A percentile compares a stretch with the other conserved stretches of the same genome.
Evolutionary conservation across 2,113 vertebrate genomes (phyloP).

Genomic region (Datnioides undecimradiatus): DNA sequence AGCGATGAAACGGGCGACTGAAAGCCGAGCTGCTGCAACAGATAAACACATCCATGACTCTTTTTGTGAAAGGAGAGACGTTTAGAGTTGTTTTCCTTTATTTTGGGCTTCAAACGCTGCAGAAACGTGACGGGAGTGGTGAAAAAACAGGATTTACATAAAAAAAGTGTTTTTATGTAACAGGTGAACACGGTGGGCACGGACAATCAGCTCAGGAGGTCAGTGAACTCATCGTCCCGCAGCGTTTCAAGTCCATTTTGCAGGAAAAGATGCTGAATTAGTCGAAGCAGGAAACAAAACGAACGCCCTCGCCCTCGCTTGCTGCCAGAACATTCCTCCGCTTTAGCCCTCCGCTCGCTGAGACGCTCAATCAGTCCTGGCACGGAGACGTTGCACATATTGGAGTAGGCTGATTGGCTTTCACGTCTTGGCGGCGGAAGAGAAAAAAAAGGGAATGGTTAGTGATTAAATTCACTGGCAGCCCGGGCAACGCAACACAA

Average conservation of each 20-base stretch:
- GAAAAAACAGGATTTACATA: too few species aligned
- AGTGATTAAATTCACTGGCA: conserved; percentile 83
- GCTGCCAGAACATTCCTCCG: conserved; percentile 68
- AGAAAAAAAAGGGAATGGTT: conserved; percentile 67
- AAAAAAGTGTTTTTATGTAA: conserved; percentile 4
- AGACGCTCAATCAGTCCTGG: conserved; percentile 73
- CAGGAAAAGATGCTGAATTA: conserved; percentile 64
- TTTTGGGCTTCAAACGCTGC: too few species aligned
- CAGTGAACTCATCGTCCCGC: conserved; percentile 22
- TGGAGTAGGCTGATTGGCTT: conserved; percentile 81
- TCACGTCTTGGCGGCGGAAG: conserved; percentile 66
- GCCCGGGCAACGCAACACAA: conserved; percentile 38
- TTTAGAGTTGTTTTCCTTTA: too few species aligned
- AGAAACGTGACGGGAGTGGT: too few species aligned
- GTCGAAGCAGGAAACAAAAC: conserved; percentile 61
- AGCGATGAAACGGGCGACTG: neutral
- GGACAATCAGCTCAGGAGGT: conserved; percentile 7
- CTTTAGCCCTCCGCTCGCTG: conserved; percentile 51
- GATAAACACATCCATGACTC: too few species aligned
- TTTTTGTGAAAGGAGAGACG: neutral
- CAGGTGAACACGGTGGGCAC: conserved; percentile 28
- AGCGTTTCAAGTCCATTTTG: conserved; percentile 46
- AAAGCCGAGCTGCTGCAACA: too few species aligned
- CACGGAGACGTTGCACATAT: conserved; percentile 69
- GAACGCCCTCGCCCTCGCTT: conserved; percentile 54